Conservation (phyloP, 1,140 invertebrate genomes). For the Paralvinella palmiformis region DNA sequence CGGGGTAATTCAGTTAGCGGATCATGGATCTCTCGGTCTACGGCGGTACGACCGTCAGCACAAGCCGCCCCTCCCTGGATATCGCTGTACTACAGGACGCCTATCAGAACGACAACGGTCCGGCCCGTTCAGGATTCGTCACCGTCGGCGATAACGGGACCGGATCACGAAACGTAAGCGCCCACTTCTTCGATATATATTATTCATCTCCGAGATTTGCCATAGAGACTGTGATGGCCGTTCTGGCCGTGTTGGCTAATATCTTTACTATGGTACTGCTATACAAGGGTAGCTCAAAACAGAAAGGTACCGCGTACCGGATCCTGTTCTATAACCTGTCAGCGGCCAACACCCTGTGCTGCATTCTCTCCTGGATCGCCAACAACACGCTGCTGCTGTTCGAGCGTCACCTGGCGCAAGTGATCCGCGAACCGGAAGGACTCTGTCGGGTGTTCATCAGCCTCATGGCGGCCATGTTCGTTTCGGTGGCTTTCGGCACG, state of each 20-base stretch:
- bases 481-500: slow-evolving; percentile 1
- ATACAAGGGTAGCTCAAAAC: not conserved
- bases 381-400: slow-evolving; percentile 5
- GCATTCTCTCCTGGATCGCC: not conserved
- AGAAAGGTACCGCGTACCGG: not conserved
- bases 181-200: not conserved
- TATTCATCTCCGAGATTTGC: not conserved
- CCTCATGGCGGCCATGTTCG: slow-evolving; percentile 14
- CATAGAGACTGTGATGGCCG: not conserved
- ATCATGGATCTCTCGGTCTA: too few relatives aligned
- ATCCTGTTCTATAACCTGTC: slow-evolving; percentile 1
- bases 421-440: not conserved
- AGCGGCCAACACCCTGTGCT: not conserved
- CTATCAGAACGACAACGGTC: too few relatives aligned
- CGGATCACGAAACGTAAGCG: too few relatives aligned
- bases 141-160: too few relatives aligned
- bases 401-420: not conserved
- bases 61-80: too few relatives aligned
- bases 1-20: too few relatives aligned
- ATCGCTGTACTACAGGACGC: too few relatives aligned
- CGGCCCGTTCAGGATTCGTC: too few relatives aligned
- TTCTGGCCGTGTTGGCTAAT: not conserved
- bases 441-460: slow-evolving; percentile 5
- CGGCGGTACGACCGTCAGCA: too few relatives aligned
- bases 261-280: not conserved